Evolutionary conservation across 2,888 invertebrate species (phyloP).

Genomic region (Brachycybe producta): DNA sequence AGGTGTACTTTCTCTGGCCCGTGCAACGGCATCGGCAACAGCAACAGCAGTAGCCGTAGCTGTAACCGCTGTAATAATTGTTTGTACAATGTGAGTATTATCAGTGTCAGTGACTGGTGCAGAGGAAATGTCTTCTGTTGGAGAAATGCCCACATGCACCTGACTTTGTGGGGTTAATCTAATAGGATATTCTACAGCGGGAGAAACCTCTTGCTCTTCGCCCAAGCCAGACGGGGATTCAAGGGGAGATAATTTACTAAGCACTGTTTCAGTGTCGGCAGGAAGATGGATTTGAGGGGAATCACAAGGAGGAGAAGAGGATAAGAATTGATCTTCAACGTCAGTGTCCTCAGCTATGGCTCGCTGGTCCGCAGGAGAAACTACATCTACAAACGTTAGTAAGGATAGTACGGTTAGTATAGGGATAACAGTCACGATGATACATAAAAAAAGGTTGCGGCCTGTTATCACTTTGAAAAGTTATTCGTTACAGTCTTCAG

Average conservation of each 20-base stretch:
- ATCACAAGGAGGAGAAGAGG: slow-evolving; percentile 5
- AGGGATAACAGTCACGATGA: no score
- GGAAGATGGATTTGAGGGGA: slow-evolving; percentile 2
- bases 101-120: not conserved
- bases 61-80: not conserved
- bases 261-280: slow-evolving; percentile 8
- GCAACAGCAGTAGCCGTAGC: not conserved
- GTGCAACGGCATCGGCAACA: not conserved
- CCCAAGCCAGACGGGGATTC: slow-evolving; percentile 14
- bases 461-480: no score
- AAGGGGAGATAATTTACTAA: slow-evolving; percentile 19
- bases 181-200: slow-evolving; percentile 24
- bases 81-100: not conserved
- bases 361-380: slow-evolving; percentile 18
- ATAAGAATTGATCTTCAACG: slow-evolving; percentile 14
- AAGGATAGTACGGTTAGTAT: slow-evolving; percentile 21
- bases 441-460: no score
- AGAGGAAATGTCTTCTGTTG: slow-evolving; percentile 25
- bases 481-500: no score
- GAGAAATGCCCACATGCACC: slow-evolving; percentile 30
- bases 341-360: slow-evolving; percentile 16
- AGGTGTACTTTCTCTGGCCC: no score
- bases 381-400: slow-evolving; percentile 22
- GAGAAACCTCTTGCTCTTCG: slow-evolving; percentile 26
- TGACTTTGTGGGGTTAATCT: slow-evolving; percentile 24